Conservation (phyloP, 35 echinoderm and acorn worm genomes). For the Amphiura filiformis region DNA sequence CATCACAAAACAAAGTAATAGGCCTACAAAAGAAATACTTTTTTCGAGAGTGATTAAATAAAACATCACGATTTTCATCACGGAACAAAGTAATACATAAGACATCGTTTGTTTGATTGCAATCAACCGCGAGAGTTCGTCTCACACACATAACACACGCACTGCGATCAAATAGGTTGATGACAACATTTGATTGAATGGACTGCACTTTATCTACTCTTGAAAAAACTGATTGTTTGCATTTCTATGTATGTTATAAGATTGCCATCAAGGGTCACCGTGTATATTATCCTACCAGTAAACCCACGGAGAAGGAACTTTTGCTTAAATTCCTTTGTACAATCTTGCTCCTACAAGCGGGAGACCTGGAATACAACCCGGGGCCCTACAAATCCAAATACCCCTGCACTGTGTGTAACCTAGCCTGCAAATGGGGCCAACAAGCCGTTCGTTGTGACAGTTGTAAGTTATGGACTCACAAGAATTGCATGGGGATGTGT, state of each 20-base stretch:
- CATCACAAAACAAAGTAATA: too few species aligned
- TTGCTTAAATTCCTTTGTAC: background rate
- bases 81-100: too few species aligned
- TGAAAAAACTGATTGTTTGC: background rate
- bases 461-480: constrained; percentile 30
- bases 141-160: too few species aligned
- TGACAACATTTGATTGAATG: too few species aligned
- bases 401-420: constrained; percentile 20
- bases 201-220: background rate
- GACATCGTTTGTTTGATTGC: too few species aligned
- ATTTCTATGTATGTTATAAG: background rate
- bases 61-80: too few species aligned
- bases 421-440: constrained; percentile 35
- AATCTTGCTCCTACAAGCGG: background rate
- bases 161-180: too few species aligned
- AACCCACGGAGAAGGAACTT: background rate
- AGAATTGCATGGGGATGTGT: background rate
- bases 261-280: background rate
- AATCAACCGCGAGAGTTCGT: too few species aligned
- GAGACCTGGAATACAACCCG: constrained; percentile 45
- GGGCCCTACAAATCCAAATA: constrained; percentile 17
- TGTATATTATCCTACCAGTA: background rate
- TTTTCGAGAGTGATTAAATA: too few species aligned
- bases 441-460: constrained; percentile 26
- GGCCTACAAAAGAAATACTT: too few species aligned